Evolutionary conservation across 2,797 vertebrate species (phyloP), one percentile per base, ranked within the genome.

Genomic region (Cyprinella venusta): DNA sequence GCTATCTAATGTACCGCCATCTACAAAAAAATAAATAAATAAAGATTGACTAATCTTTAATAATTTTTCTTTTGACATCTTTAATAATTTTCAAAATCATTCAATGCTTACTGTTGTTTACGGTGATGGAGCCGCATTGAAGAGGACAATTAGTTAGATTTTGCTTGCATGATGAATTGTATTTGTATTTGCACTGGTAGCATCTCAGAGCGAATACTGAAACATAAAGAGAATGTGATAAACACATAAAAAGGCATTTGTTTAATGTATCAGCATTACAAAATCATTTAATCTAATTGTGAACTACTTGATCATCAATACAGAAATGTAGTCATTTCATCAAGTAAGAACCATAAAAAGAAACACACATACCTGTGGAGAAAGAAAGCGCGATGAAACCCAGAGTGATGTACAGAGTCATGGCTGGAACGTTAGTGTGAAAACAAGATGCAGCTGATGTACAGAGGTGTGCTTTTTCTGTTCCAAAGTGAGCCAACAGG

Each of bases 101-200:
- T 12, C 21, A 16, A 16, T 56, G 33, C 71, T 75, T 24, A 75
- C 71, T 24, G 33, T 15, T 75, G 50, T 75, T 16, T 15, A 75
- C 38, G 19, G 71, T 75, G 50, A 75, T 36, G 4, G 71, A 56
- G 71, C 50, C 71, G 38, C 71, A 75, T 19, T 75, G 30, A 15
- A 75, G 71, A 56, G 71, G 71, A 56, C 71, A 75, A 38, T 56
- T 56, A 8, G 50, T 56, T 38, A 3, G 12, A 75, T 75, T 56
- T n/a, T 75, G 12, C 13, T 8, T 38, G 71, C 71, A 75, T 75
- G 71, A 56, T 38, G 71, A 56, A 38, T n/a, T 75, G 50, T 16
- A 16, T 56, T 38, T 38, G 71, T 15, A 16, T 56, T 38, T 56
- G 71, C 71, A 75, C 4, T 24, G 33, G 71, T 56, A 15, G 54